phyloP scores from a whole-genome alignment of 2,113 vertebrate species.

The Anseranas semipalmata region DNA sequence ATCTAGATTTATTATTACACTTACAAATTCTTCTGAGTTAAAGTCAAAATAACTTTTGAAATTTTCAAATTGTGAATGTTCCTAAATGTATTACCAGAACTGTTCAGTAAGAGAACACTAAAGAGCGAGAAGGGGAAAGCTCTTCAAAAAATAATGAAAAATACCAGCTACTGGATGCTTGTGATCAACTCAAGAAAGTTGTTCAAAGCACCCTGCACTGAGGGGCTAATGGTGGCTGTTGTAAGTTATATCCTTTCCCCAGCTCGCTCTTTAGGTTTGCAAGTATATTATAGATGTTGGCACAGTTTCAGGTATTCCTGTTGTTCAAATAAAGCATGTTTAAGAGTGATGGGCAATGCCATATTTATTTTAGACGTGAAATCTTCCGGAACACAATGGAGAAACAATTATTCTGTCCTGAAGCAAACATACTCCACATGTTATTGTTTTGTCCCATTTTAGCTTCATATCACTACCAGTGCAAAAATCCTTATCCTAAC shows the following conservation, averaged over 20 bases:
- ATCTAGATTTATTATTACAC: background rate
- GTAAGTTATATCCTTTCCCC: background rate
- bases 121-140: background rate
- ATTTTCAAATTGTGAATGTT: background rate
- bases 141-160: background rate
- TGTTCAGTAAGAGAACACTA: background rate
- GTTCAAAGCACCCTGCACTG: background rate
- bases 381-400: background rate
- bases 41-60: background rate
- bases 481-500: background rate
- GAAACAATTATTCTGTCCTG: background rate
- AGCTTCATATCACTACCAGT: background rate
- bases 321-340: background rate
- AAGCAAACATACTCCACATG: background rate
- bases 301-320: background rate
- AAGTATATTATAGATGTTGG: background rate
- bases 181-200: background rate
- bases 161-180: background rate
- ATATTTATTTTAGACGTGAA: background rate
- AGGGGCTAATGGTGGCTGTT: background rate
- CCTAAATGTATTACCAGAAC: background rate
- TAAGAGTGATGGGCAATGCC: accelerated
- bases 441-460: background rate
- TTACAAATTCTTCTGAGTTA: background rate
- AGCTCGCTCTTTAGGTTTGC: background rate